phyloP scores from a whole-genome alignment of 1,140 invertebrate species.

The Coelopa frigida region DNA sequence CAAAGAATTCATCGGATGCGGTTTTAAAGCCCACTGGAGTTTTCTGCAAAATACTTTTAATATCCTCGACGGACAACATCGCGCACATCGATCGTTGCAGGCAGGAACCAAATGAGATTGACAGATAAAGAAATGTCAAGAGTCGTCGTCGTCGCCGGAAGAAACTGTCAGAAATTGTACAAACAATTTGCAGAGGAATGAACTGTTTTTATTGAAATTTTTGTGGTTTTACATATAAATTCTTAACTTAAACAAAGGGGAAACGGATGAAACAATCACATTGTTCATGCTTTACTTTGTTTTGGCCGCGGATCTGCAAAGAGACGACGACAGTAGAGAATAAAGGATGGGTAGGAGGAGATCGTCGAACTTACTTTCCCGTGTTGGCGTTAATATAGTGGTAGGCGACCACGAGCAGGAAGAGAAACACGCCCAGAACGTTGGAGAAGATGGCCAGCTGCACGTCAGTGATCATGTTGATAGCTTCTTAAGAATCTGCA shows the following conservation, averaged over 20 bases:
- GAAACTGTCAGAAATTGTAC: no score
- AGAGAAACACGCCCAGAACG: slow-evolving; percentile 85
- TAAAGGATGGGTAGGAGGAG: neutral
- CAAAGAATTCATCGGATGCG: slow-evolving; percentile 7
- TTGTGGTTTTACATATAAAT: no score
- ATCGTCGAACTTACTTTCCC: slow-evolving; percentile 26
- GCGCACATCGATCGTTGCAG: no score
- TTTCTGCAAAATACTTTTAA: slow-evolving; percentile 5
- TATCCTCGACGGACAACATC: slow-evolving; percentile 7
- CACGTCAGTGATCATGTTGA: slow-evolving; percentile 90
- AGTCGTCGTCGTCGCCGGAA: no score
- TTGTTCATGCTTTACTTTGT: slow-evolving; percentile 32
- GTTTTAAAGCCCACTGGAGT: slow-evolving; percentile 6
- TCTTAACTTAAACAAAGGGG: no score
- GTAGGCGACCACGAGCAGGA: slow-evolving; percentile 90
- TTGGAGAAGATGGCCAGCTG: slow-evolving; percentile 95
- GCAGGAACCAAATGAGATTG: no score
- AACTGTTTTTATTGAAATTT: no score
- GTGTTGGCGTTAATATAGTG: slow-evolving; percentile 92
- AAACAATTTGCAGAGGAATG: no score
- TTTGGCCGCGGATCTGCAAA: slow-evolving; percentile 28
- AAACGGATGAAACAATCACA: no score
- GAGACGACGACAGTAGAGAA: slow-evolving; percentile 13
- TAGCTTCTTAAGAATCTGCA: no score
- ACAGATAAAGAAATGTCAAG: no score